Base-by-base conservation (phyloP, 2,888 invertebrate species). In the Campoplex nolae region DNA sequence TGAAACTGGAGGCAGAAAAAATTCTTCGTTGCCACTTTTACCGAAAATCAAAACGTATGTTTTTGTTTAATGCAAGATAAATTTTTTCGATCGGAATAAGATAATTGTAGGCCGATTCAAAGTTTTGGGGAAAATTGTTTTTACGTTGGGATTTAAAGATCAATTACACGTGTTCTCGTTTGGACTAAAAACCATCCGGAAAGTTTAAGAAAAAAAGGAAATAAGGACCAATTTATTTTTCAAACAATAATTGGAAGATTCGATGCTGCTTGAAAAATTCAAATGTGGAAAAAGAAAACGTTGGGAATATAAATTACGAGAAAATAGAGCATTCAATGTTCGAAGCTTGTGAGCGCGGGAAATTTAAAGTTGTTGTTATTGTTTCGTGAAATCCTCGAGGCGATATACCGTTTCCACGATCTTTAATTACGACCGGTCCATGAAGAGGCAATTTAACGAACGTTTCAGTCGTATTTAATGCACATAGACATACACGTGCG, bases 391-490 rank as follows among this genome's bases (percentile, higher is more conserved):
- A 74, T 82, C 56, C 76, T 82, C 51, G 48, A 38, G 62, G 80
- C 71, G 65, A 68, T 75, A 56, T 68, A 67, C 75, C 73, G 65
- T 75, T 79, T 65, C 65, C 67, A 78, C 74, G 70, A 76, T 75
- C 78, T 56, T 79, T 83, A 85, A 87, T 85, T 77, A 79, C 80
- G 83, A 86, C 54, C 68, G 71, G 83, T 71, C 67, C 80, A 58
- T 76, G 35, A 76, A 71, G 77, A 45, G 75, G 56, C 74, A 75
- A 65, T 73, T 62, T 58, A 71, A 62, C 78, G 56, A 68, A 35
- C 51, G 68, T 18, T 56, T 67, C 51, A 54, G 77, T 45, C 77
- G 51, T 42, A 45, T 67, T 23, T 54, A 71, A 70, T n/a, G 71
- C 58, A 71, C 58, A 35, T 35, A 67, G 8, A 58, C 56, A 32